phyloP scores from a whole-genome alignment of 2,113 vertebrate species.

The Entomyzon cyanotis region DNA sequence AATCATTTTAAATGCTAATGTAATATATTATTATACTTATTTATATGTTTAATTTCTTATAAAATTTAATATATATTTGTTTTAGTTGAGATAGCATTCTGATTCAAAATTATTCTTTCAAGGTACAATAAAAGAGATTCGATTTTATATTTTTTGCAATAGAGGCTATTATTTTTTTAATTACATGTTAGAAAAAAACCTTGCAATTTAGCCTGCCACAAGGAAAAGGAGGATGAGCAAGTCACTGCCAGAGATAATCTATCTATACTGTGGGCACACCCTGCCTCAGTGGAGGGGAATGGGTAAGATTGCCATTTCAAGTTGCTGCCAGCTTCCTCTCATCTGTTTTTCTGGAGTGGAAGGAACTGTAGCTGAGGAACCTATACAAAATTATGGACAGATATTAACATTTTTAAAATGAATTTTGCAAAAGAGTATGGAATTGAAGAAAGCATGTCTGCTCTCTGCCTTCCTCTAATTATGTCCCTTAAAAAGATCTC shows the following conservation, averaged over 20 bases:
- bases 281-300: background rate
- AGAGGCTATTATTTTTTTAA: background rate
- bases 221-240: background rate
- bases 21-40: background rate
- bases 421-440: background rate
- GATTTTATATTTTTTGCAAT: background rate
- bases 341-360: background rate
- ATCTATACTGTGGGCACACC: background rate
- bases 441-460: background rate
- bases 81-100: background rate
- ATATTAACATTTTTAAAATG: background rate
- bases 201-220: background rate
- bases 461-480: background rate
- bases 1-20: background rate
- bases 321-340: background rate
- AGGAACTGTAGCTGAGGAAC: background rate
- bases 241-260: background rate
- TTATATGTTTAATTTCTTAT: background rate
- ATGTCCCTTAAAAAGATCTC: background rate
- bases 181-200: background rate
- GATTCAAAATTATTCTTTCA: background rate
- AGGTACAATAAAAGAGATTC: background rate
- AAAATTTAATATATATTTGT: background rate
- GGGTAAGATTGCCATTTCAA: background rate
- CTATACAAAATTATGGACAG: background rate